A percentile compares a stretch with the other conserved stretches of the same genome.
Conservation (phyloP, 2,113 vertebrate species). For the Tupaia chinensis region DNA sequence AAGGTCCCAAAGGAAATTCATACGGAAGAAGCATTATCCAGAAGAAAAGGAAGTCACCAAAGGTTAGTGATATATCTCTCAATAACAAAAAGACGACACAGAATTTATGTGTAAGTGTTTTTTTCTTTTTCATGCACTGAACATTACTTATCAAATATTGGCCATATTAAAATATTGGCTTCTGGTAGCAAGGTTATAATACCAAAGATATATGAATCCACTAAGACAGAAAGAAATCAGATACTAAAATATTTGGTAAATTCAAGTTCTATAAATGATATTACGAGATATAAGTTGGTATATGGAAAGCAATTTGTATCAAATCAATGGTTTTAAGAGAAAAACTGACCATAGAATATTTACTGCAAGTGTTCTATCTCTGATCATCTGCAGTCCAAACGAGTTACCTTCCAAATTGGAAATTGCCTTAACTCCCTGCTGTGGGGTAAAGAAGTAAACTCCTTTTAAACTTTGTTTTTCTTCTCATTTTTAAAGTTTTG, state of each 20-base stretch:
- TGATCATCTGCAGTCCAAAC: neutral
- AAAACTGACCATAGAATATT: neutral
- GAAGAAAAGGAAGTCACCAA: slow-evolving; percentile 76
- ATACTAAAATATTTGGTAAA: neutral
- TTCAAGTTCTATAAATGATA: neutral
- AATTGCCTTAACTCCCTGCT: neutral
- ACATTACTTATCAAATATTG: neutral
- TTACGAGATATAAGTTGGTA: neutral
- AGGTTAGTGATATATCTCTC: slow-evolving; percentile 44
- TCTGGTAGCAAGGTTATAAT: neutral
- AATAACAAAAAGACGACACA: slow-evolving; percentile 24
- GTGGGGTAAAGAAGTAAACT: neutral
- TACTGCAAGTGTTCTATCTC: neutral
- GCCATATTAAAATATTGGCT: neutral
- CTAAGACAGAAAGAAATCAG: neutral
- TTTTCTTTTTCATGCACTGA: neutral
- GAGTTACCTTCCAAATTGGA: neutral
- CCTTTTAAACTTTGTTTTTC: neutral
- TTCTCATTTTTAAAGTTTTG: too few relatives aligned
- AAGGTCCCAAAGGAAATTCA: slow-evolving; percentile 74
- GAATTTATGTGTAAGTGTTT: neutral
- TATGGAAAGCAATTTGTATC: neutral
- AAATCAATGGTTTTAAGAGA: neutral
- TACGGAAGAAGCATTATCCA: slow-evolving; percentile 68
- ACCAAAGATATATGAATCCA: neutral